phyloP scores from a whole-genome alignment of 2,113 vertebrate genomes.

The Ptychochromis oligacanthus region DNA sequence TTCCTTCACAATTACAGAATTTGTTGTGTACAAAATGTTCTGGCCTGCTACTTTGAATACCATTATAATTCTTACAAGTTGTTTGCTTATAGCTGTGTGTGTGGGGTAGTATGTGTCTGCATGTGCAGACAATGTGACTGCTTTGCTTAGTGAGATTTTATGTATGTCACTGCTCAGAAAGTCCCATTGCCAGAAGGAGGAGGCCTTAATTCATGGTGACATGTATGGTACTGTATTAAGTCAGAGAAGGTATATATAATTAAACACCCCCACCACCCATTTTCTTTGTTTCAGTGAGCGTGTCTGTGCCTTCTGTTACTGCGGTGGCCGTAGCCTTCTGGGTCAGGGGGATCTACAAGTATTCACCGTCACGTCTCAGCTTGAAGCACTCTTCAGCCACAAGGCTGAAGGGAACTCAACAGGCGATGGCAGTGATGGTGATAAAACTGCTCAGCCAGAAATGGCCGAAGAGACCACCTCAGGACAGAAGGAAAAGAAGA shows the following conservation, averaged over 20 bases:
- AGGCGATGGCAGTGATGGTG: slow-evolving; percentile 77
- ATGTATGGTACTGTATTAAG: slow-evolving; percentile 53
- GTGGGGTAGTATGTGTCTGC: neutral
- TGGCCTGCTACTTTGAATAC: neutral
- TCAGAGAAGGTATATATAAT: slow-evolving; percentile 67
- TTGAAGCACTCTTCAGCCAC: slow-evolving; percentile 71
- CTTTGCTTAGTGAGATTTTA: neutral
- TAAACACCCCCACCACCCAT: slow-evolving; percentile 48
- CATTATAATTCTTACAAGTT: neutral
- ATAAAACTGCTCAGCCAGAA: slow-evolving; percentile 76
- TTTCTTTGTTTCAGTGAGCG: slow-evolving; percentile 85
- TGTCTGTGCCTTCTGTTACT: slow-evolving; percentile 98
- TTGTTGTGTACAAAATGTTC: neutral
- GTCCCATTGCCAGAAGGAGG: slow-evolving; percentile 4
- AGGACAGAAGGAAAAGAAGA: slow-evolving; percentile 71
- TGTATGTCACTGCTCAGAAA: slow-evolving; percentile 4
- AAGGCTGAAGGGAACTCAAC: slow-evolving; percentile 71
- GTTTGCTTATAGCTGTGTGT: neutral
- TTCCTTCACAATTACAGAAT: neutral
- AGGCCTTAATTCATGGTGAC: slow-evolving; percentile 64
- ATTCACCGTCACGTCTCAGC: slow-evolving; percentile 86
- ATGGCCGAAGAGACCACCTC: slow-evolving; percentile 70
- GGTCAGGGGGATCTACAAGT: slow-evolving; percentile 95
- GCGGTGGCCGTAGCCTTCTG: slow-evolving; percentile 93
- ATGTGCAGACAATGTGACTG: neutral